Evolutionary conservation across 1,140 invertebrate species (phyloP).

Genomic region (Ostrea denselamellosa): DNA sequence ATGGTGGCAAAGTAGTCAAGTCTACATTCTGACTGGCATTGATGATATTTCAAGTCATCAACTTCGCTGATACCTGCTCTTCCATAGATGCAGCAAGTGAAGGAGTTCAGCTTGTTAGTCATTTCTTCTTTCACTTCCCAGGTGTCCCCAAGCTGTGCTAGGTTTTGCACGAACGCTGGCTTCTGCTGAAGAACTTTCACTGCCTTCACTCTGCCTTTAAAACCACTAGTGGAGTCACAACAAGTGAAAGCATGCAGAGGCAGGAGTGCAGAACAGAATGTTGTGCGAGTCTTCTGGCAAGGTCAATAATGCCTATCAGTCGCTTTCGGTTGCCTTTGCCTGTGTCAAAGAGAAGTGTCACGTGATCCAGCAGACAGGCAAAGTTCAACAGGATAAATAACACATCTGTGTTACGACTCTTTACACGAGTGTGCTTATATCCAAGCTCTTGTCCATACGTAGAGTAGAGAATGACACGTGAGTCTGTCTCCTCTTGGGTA

Average conservation of each 20-base stretch:
- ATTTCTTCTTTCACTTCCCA: neutral
- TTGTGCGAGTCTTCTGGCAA: slow-evolving; percentile 39
- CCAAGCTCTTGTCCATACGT: too few species aligned
- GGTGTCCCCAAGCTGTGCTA: neutral
- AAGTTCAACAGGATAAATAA: too few species aligned
- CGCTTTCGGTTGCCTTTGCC: too few species aligned
- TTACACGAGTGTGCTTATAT: too few species aligned
- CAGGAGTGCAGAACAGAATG: neutral
- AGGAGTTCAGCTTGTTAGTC: neutral
- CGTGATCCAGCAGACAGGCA: too few species aligned
- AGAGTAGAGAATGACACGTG: too few species aligned
- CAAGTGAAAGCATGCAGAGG: neutral
- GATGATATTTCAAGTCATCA: neutral
- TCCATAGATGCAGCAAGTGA: neutral
- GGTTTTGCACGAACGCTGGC: neutral
- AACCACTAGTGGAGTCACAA: slow-evolving; percentile 32
- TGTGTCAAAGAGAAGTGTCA: too few species aligned
- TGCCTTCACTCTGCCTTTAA: neutral
- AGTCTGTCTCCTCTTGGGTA: too few species aligned
- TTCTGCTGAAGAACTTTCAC: neutral
- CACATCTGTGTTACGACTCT: too few species aligned
- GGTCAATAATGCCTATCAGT: too few species aligned
- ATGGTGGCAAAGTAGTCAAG: neutral
- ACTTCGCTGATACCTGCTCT: neutral
- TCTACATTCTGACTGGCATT: neutral